Evolutionary conservation across 2,797 vertebrate genomes (phyloP).

Genomic region (Argentina silus): DNA sequence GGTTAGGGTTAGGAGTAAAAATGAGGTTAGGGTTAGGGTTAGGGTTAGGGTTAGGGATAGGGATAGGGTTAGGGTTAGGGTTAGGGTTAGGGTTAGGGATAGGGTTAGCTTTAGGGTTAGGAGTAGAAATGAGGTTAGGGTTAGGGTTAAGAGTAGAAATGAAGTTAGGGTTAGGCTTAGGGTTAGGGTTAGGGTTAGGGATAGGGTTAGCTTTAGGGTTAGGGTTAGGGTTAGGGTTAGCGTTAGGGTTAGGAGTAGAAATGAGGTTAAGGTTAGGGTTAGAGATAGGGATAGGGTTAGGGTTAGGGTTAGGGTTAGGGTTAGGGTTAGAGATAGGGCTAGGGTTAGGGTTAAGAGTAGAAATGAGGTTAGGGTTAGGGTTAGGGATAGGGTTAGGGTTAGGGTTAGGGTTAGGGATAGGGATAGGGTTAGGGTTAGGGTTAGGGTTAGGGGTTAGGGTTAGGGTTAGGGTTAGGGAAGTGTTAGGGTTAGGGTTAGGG

Average conservation of each 20-base stretch:
- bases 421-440: constrained; percentile 3
- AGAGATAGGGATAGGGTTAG: too few species aligned
- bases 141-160: not conserved
- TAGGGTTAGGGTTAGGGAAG: constrained; percentile 6
- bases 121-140: too few species aligned
- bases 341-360: too few species aligned
- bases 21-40: too few species aligned
- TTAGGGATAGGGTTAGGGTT: not conserved
- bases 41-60: constrained; percentile 24
- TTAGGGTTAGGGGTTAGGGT: constrained; percentile 6
- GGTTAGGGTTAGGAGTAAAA: too few species aligned
- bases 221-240: not conserved
- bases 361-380: too few species aligned
- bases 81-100: not conserved
- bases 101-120: not conserved
- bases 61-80: constrained; percentile 7
- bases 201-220: not conserved
- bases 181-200: constrained; percentile 1
- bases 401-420: not conserved
- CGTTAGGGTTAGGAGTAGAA: not conserved
- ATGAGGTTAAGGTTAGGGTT: too few species aligned
- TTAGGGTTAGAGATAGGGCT: too few species aligned
- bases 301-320: too few species aligned
- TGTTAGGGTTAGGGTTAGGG: constrained; percentile 4
- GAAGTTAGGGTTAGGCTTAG: not conserved